phyloP scores from a whole-genome alignment of 1,140 invertebrate species.

The Pygmarrhopalites habei region DNA sequence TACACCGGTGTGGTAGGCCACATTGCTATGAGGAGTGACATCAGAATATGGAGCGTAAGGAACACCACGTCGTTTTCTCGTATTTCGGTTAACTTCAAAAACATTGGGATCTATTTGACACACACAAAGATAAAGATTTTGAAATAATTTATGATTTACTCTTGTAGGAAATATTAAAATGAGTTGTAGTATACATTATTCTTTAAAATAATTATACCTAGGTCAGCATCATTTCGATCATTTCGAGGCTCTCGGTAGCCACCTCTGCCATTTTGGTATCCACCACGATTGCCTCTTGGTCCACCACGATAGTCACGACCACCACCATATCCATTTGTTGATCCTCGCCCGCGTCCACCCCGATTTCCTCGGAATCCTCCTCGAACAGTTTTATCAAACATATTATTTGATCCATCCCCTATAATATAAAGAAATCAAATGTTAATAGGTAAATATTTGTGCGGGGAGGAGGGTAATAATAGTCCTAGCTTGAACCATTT shows the following conservation, averaged over 20 bases:
- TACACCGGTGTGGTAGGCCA: neutral
- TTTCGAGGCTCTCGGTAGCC: neutral
- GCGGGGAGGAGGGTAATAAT: neutral
- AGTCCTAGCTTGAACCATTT: no score
- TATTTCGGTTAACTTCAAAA: conserved; percentile 5
- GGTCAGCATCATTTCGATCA: neutral
- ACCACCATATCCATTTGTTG: neutral
- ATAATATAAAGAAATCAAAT: neutral
- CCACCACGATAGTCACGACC: neutral
- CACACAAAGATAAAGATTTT: neutral
- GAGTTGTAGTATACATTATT: neutral
- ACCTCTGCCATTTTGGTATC: conserved; percentile 1
- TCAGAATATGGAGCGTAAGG: neutral
- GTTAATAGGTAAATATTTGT: neutral
- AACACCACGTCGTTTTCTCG: conserved; percentile 3
- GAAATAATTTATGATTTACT: neutral
- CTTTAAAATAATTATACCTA: neutral
- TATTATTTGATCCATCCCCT: conserved; percentile 4
- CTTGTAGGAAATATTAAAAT: neutral
- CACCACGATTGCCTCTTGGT: neutral
- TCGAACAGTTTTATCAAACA: conserved; percentile 1
- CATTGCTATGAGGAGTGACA: neutral
- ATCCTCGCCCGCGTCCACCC: neutral
- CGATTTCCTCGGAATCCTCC: neutral
- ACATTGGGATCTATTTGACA: conserved; percentile 4